These are phyloP conservation scores for Chloroceryle inda DNA, from an alignment of 2,797 vertebrate species.

Conservation along the genomic window DNA sequence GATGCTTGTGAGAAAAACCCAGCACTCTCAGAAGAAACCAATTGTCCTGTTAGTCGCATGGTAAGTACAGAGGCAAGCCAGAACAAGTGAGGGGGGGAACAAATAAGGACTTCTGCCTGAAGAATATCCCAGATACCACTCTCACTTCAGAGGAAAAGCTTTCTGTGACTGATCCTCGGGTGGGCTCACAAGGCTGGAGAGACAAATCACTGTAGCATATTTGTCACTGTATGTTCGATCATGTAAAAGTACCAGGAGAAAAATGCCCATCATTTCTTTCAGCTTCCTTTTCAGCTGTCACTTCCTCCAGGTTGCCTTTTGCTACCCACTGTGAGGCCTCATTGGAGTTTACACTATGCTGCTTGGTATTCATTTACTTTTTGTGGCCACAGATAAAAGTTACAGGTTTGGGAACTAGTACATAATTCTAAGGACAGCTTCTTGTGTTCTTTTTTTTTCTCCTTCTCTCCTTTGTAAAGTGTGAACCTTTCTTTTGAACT, in stretches of 20 bases:
- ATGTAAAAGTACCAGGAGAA: neutral
- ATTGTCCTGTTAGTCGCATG: neutral
- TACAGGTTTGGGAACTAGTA: conserved; percentile 48
- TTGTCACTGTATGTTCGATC: neutral
- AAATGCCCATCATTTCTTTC: neutral
- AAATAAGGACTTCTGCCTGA: neutral
- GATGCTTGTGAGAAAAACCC: neutral
- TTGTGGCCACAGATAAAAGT: conserved; percentile 26
- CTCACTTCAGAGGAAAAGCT: neutral
- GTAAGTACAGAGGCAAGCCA: neutral
- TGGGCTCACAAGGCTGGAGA: neutral
- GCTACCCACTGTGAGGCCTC: neutral
- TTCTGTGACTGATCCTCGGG: neutral
- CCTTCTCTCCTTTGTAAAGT: conserved; percentile 34
- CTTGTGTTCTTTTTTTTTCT: neutral
- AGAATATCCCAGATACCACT: neutral
- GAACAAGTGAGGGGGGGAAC: neutral
- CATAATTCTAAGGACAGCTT: conserved; percentile 21
- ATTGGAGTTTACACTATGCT: conserved; percentile 29
- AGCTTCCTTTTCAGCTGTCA: neutral
- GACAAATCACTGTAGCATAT: neutral
- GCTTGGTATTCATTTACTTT: conserved; percentile 43
- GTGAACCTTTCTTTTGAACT: conserved; percentile 58
- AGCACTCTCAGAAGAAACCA: neutral
- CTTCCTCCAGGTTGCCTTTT: conserved; percentile 10